Conservation (phyloP, 2,888 invertebrate genomes). For the Acrobasis consociella region DNA sequence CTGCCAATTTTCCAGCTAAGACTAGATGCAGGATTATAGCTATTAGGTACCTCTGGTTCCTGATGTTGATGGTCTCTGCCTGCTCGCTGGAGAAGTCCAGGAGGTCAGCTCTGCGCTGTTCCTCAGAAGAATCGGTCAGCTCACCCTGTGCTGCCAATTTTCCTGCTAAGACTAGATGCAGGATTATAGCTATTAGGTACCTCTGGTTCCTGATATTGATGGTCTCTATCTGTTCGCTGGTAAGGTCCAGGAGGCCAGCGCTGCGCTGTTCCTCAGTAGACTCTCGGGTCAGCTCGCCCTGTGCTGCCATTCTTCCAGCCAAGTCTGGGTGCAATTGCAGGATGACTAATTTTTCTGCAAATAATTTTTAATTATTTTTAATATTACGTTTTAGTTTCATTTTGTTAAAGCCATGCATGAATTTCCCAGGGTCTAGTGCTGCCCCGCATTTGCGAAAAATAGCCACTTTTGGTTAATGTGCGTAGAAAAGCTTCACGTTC, state of each 20-base stretch:
- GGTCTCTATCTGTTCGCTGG: slow-evolving; percentile 72
- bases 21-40: too few relatives aligned
- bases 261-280: slow-evolving; percentile 81
- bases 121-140: slow-evolving; percentile 75
- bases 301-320: slow-evolving; percentile 81
- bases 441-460: too few relatives aligned
- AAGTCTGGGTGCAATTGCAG: slow-evolving; percentile 85
- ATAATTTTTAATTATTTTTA: too few relatives aligned
- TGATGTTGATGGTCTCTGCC: slow-evolving; percentile 69
- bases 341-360: slow-evolving; percentile 80
- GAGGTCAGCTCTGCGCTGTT: slow-evolving; percentile 83
- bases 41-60: slow-evolving; percentile 57
- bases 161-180: neutral
- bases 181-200: slow-evolving; percentile 36
- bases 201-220: slow-evolving; percentile 68
- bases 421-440: too few relatives aligned
- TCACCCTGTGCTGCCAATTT: too few relatives aligned
- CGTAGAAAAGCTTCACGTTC: too few relatives aligned
- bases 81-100: slow-evolving; percentile 77
- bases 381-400: too few relatives aligned
- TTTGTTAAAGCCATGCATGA: too few relatives aligned
- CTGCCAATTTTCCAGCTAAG: neutral
- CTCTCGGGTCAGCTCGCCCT: slow-evolving; percentile 81
- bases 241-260: slow-evolving; percentile 81
- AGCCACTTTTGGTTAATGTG: too few relatives aligned